A percentile compares a stretch with the other conserved stretches of the same genome.
Evolutionary conservation across 2,113 vertebrate genomes (phyloP).

Genomic region (Urocynchramus pylzowi): DNA sequence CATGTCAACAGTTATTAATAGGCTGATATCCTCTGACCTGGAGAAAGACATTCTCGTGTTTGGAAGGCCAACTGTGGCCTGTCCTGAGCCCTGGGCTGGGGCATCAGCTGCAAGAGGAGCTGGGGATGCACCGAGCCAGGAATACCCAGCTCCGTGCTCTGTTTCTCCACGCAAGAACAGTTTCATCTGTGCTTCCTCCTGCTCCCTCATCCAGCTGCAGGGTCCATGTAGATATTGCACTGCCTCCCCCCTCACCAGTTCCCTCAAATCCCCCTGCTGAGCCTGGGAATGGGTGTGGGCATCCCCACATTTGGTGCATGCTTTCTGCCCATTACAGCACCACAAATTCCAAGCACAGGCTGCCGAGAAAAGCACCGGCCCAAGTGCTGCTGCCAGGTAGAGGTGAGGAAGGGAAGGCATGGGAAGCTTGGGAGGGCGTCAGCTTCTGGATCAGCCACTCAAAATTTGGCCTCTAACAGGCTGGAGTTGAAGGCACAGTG

Average conservation of each 20-base stretch:
- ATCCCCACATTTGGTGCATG: fast-evolving
- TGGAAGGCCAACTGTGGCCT: background rate
- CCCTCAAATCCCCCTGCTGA: background rate
- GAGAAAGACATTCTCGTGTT: background rate
- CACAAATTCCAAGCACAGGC: background rate
- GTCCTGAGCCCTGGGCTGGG: background rate
- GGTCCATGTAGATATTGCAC: fast-evolving
- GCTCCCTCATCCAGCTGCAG: background rate
- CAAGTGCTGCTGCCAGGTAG: background rate
- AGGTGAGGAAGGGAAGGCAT: background rate
- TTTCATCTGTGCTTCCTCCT: background rate
- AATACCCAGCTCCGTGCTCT: fast-evolving
- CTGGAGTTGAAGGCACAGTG: background rate
- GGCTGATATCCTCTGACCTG: background rate
- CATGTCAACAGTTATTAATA: background rate
- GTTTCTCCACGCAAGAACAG: background rate
- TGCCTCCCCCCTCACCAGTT: background rate
- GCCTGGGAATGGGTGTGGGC: fast-evolving
- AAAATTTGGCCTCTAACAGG: background rate
- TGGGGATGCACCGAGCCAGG: fast-evolving
- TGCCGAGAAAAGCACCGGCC: background rate
- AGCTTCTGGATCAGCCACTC: background rate
- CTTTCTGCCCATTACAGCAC: background rate
- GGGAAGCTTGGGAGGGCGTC: background rate
- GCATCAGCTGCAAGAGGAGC: background rate